Percentiles rank a stretch among this genome's conserved stretches.
phyloP scores from a whole-genome alignment of 2,797 vertebrate genomes.

The Tadarida brasiliensis region DNA sequence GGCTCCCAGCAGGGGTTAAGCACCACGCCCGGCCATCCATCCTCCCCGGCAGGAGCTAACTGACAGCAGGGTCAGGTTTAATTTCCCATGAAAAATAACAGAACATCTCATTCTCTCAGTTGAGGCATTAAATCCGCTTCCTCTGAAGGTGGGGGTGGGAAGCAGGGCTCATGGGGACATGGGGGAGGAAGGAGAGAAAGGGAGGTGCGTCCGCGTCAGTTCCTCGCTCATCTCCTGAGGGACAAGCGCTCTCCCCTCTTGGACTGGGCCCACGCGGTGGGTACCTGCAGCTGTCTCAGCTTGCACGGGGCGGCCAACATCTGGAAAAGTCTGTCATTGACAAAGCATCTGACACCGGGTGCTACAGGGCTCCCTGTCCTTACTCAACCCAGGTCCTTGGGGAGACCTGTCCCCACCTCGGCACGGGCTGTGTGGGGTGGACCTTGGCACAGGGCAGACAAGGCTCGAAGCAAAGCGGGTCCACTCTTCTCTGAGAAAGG shows the following conservation, averaged over 20 bases:
- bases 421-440: neutral
- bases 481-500: neutral
- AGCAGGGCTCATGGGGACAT: neutral
- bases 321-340: neutral
- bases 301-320: neutral
- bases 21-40: constrained; percentile 60
- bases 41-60: constrained; percentile 76
- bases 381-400: neutral
- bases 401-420: neutral
- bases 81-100: constrained; percentile 84
- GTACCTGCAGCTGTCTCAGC: neutral
- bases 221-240: neutral
- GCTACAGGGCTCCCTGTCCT: neutral
- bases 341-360: neutral
- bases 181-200: neutral
- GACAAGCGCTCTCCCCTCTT: neutral
- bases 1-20: constrained; percentile 61
- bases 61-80: constrained; percentile 77
- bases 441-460: neutral
- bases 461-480: neutral
- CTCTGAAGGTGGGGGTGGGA: constrained; percentile 50
- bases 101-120: constrained; percentile 75
- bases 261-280: neutral
- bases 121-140: constrained; percentile 74
- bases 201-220: neutral